These are phyloP conservation scores for Hippocampus guttulatus DNA, from an alignment of 2,113 vertebrate genomes.

Conservation along the genomic window DNA sequence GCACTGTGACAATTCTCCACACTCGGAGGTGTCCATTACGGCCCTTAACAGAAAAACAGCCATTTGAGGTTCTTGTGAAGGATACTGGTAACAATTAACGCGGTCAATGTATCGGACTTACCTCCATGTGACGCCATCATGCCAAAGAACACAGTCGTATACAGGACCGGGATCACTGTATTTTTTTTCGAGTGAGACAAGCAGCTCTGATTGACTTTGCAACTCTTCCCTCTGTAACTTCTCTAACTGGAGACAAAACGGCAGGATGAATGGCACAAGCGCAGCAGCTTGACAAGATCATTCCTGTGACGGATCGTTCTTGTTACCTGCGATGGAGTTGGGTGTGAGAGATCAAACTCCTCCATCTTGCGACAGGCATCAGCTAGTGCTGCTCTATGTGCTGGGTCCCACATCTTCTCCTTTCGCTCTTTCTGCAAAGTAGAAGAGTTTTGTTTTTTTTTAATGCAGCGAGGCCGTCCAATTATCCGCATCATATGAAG, in stretches of 20 bases:
- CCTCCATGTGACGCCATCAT: conserved; percentile 91
- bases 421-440: conserved; percentile 90
- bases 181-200: conserved; percentile 94
- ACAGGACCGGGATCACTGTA: conserved; percentile 96
- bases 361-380: conserved; percentile 88
- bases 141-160: conserved; percentile 93
- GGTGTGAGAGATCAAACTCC: conserved; percentile 85
- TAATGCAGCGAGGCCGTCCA: background rate
- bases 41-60: conserved; percentile 72
- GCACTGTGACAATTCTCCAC: conserved; percentile 80
- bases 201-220: conserved; percentile 86
- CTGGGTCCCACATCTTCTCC: conserved; percentile 94
- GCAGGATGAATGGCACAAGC: background rate
- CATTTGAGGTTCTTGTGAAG: background rate
- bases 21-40: conserved; percentile 89
- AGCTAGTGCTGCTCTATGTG: conserved; percentile 85
- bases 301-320: background rate
- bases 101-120: conserved; percentile 35
- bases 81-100: background rate
- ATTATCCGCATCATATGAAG: background rate
- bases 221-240: conserved; percentile 93
- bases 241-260: conserved; percentile 70
- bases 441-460: too few relatives aligned
- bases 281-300: background rate
- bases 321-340: conserved; percentile 78